phyloP scores from a whole-genome alignment of 2,113 vertebrate genomes.

The Notothenia rossii region DNA sequence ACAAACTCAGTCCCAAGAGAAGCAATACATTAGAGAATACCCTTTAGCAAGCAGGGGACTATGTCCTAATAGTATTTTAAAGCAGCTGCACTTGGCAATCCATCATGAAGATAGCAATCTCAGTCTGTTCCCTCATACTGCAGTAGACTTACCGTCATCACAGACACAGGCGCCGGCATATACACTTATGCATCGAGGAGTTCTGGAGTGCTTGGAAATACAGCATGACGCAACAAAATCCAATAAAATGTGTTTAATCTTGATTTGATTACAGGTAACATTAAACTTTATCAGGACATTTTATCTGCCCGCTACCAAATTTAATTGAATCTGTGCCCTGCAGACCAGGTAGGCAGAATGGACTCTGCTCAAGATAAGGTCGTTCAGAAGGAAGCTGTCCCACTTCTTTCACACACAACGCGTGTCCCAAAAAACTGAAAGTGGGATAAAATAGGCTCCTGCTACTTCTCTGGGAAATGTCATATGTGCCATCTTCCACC shows the following conservation, averaged over 20 bases:
- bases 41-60: constrained; percentile 58
- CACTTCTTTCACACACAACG: constrained; percentile 50
- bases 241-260: constrained; percentile 10
- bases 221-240: constrained; percentile 11
- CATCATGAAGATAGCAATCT: constrained; percentile 84
- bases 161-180: constrained; percentile 34
- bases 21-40: constrained; percentile 62
- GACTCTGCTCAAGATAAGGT: constrained; percentile 61
- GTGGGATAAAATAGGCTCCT: constrained; percentile 23
- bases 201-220: constrained; percentile 1
- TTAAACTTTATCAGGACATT: constrained; percentile 36
- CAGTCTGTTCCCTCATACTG: constrained; percentile 45
- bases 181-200: constrained; percentile 41
- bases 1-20: constrained; percentile 62
- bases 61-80: constrained; percentile 75
- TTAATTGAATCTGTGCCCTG: constrained; percentile 22
- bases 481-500: neutral
- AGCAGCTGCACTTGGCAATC: constrained; percentile 74
- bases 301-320: constrained; percentile 38
- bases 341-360: constrained; percentile 43
- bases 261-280: constrained; percentile 47
- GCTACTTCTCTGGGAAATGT: constrained; percentile 6
- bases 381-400: constrained; percentile 56
- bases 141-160: constrained; percentile 42
- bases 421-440: constrained; percentile 48